Base-by-base conservation (phyloP, 2,888 invertebrate species). In the Lagria hirta region DNA sequence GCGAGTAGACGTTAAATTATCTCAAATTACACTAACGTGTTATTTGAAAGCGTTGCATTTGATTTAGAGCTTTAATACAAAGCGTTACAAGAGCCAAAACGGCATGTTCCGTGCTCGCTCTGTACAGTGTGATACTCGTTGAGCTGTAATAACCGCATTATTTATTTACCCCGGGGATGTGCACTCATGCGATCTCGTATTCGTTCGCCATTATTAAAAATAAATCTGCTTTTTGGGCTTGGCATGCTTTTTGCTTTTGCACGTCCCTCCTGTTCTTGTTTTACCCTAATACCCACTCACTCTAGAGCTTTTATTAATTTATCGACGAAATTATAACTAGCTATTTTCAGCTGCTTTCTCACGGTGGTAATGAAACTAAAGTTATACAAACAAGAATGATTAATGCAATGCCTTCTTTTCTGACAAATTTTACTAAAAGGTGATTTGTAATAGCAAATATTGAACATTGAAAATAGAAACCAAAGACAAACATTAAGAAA, bases 81-180 rank as follows among this genome's bases (percentile, higher is more conserved):
- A 12, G 12, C 30, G 48, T 36, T 40, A 46, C 43, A 58, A 53
- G 59, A 47, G 51, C 50, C 38, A 55, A 46, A 56, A 47, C 57
- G 40, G 59, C 51, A 33, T 52, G 49, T 38, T 32, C 43, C 51
- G 44, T 22, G n/a, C n/a, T 51, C 46, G 42, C 46, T 48, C 49
- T 44, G 43, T 40, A 47, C 44, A 45, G 36, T 54, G 58, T 62
- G 61, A 60, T 63, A 64, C 57, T 63, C 65, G 62, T 59, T 58
- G 67, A 66, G 59, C 65, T 64, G 69, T 69, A 67, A 69, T 69
- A 69, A 70, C 64, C 66, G 66, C 67, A 68, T 70, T 70, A 70
- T 69, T 70, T 70, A 70, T 69, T 70, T 69, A 68, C 67, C 66
- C 65, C 51, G 62, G 62, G 60, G 59, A 60, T 64, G 61, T 58